Evolutionary conservation across 2,888 invertebrate species (phyloP), one percentile per base, ranked within the genome.

Genomic region (Anodontia alba): DNA sequence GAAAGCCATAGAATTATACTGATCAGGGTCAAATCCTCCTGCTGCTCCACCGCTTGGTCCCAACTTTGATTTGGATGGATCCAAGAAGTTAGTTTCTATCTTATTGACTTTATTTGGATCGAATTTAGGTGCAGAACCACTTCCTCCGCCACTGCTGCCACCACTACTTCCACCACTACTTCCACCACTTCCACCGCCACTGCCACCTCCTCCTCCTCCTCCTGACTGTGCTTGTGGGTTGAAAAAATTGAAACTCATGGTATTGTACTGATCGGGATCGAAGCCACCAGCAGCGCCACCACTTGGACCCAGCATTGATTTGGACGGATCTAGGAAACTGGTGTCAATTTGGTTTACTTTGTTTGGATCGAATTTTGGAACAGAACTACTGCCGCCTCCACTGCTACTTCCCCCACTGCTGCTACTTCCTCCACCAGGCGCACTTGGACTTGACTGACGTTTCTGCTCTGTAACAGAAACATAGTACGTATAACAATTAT

Each of bases 51-150:
- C 87, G 23, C 85, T 77, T 20, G 69, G 73, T 26, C 88, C 86
- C 5, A 88, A 83, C 46, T 83, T 74, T 0, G 79, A 73, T 43
- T 82, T 78, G 38, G 87, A 87, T 0, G 88, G 88, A 38, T 87
- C 87, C 38, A 87, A 43, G 43, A 88, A 87, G 73, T 76, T 88
- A 10, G 83, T 76, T 36, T 80, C 78, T 23, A 88, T 67, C 43
- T 86, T 79, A 51, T 88, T 88, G 20, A 88, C 87, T 51, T 82
- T 77, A 73, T 88, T 88, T 12, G 87, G 78, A 57, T 88, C 87
- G 73, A 84, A 88, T 12, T 74, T 84, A 8, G 88, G 86, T 23
- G 71, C 71, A n/a, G 69, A 71, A 7, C 67, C 67, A 42, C 67
- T 67, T 5, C 54, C n/a, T 8, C 54, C 26, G 15, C 54, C 15